Base-by-base conservation (phyloP, 2,113 vertebrate genomes). In the Chroicocephalus ridibundus region DNA sequence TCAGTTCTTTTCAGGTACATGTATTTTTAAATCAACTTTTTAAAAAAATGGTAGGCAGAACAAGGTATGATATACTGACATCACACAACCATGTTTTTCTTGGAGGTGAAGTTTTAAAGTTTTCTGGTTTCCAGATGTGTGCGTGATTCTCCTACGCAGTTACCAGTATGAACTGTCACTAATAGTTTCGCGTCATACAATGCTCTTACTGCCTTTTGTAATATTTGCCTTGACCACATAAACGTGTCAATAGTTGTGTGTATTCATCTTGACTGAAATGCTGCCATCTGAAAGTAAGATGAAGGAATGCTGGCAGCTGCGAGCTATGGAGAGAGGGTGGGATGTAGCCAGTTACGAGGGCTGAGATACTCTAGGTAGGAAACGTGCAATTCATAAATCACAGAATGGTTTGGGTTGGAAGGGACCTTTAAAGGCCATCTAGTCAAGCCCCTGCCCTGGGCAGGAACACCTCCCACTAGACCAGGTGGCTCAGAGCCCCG, bases 341-440 rank as follows among this genome's bases (percentile, higher is more conserved):
- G 57, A 22, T 24, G 57, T 1, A 25, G 5, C 0, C 11, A 1
- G 3, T 3, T 10, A 8, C 0, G 11, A 9, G 34, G 32, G 19
- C 76, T n/a, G 76, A 65, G 24, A 1, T 3, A 0, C 3, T 32
- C 38, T 1, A 10, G 34, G 36, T 47, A 5, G 58, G 75, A 46
- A 47, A 52, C 0, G 14, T 31, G 21, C 5, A 8, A 1, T 3
- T 3, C 19, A 19, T 11, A 57, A 12, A 19, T 32, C 54, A 12
- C 54, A 29, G 38, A 29, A 40, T 40, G 26, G 61, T 40, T 64
- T 40, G 61, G 26, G 61, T 29, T 8, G 34, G 34, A 29, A 29
- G 34, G 25, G 34, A 51, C 47, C 24, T 25, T 21, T 21, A 15
- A 66, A 31, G 64, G 4, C 40, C 40, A 40, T 11, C 38, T 6